These are phyloP conservation scores for Climacteris rufus DNA, from an alignment of 2,113 vertebrate genomes.

Conservation along the genomic window DNA sequence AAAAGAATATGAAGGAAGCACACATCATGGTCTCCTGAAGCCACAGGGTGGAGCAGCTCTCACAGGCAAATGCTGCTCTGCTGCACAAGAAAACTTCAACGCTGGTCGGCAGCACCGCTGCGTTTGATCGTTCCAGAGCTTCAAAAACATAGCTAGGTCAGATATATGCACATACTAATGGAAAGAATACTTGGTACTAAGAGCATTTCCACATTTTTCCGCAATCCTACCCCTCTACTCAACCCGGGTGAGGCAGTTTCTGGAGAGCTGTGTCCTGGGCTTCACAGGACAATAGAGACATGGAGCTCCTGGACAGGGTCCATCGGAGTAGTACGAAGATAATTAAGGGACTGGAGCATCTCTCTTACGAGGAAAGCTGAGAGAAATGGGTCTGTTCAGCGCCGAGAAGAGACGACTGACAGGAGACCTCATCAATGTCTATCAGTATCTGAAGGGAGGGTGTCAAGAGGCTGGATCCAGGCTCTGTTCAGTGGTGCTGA, in stretches of 20 bases:
- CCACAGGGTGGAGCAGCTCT: not conserved
- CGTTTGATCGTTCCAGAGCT: not conserved
- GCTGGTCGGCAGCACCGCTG: rapidly evolving
- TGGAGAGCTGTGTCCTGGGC: not conserved
- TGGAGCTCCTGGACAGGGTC: not conserved
- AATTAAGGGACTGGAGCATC: not conserved
- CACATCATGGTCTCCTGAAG: rapidly evolving
- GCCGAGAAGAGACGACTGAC: not conserved
- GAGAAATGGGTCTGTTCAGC: not conserved
- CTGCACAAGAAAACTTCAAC: rapidly evolving
- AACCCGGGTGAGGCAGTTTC: not conserved
- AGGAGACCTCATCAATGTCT: not conserved
- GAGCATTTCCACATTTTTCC: not conserved
- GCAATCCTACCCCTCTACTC: not conserved
- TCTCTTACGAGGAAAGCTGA: not conserved
- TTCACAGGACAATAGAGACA: not conserved
- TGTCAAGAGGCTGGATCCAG: not conserved
- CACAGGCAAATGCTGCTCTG: rapidly evolving
- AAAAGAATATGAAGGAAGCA: not conserved
- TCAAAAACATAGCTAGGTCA: not conserved
- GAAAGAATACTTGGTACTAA: too few species aligned
- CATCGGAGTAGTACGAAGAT: not conserved
- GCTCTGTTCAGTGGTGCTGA: not conserved
- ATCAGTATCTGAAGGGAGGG: not conserved
- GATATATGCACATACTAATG: rapidly evolving